Evolutionary conservation across 2,888 invertebrate genomes (phyloP).

Genomic region (Nemoura dubitans): DNA sequence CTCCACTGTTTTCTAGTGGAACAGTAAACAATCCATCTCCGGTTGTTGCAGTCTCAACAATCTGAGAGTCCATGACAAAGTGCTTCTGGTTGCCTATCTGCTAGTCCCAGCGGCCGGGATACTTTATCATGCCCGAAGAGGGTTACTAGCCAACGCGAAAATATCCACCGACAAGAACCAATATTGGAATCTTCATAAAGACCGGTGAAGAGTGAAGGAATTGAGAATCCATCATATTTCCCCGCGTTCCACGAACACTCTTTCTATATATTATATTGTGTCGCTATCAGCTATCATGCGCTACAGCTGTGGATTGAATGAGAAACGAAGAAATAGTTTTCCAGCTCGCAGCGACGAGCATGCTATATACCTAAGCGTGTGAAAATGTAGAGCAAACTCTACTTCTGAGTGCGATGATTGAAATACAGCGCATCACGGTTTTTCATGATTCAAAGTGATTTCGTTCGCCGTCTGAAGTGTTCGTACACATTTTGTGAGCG

Average conservation of each 20-base stretch:
- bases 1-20: constrained; percentile 2
- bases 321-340: background rate
- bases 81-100: constrained; percentile 28
- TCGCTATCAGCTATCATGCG: background rate
- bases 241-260: background rate
- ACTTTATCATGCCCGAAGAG: background rate
- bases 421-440: background rate
- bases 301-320: background rate
- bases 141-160: background rate
- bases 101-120: constrained; percentile 16
- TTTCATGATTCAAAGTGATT: background rate
- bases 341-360: background rate
- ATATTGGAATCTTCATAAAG: constrained; percentile 4
- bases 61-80: constrained; percentile 19
- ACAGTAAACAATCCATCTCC: constrained; percentile 30
- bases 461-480: background rate
- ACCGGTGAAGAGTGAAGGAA: background rate
- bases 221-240: constrained; percentile 2
- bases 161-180: constrained; percentile 7
- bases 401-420: background rate
- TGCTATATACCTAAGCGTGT: background rate
- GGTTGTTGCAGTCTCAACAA: constrained; percentile 7
- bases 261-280: background rate
- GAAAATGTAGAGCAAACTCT: background rate
- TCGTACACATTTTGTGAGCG: background rate